A percentile compares a stretch with the other conserved stretches of the same genome.
phyloP scores from a whole-genome alignment of 2,113 vertebrate genomes.

The Corythoichthys haematopterus region DNA sequence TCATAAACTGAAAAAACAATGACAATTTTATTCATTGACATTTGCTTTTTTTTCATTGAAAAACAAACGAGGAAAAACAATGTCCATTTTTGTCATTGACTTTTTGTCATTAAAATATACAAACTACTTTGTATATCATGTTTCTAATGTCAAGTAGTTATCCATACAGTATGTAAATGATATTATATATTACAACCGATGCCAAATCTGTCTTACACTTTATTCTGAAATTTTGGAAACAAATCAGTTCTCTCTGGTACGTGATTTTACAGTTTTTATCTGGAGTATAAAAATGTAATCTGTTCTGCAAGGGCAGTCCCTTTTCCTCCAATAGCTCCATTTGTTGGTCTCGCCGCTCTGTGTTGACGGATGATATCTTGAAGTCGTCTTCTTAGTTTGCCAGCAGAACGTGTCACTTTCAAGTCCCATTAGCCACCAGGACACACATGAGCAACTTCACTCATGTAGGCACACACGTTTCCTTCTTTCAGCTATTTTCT shows the following conservation, averaged over 20 bases:
- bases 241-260: conserved; percentile 9
- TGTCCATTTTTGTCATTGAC: too few relatives aligned
- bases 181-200: neutral
- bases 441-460: conserved; percentile 57
- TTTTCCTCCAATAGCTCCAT: conserved; percentile 72
- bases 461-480: conserved; percentile 5
- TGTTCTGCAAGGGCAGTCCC: conserved; percentile 73
- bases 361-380: conserved; percentile 74
- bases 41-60: too few relatives aligned
- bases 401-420: conserved; percentile 71
- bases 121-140: too few relatives aligned
- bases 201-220: neutral
- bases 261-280: conserved; percentile 50
- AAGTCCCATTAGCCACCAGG: conserved; percentile 69
- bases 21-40: too few relatives aligned
- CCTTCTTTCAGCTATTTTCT: conserved; percentile 17
- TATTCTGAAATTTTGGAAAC: neutral
- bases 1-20: too few relatives aligned
- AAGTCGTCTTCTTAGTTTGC: conserved; percentile 72
- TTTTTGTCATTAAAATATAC: too few relatives aligned
- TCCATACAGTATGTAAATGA: neutral
- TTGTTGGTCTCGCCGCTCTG: conserved; percentile 55
- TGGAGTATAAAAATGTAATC: conserved; percentile 71
- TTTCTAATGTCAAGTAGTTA: neutral
- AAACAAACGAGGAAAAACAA: too few relatives aligned